Base-by-base conservation (phyloP, 2,888 invertebrate genomes). In the Orthosia gracilis region DNA sequence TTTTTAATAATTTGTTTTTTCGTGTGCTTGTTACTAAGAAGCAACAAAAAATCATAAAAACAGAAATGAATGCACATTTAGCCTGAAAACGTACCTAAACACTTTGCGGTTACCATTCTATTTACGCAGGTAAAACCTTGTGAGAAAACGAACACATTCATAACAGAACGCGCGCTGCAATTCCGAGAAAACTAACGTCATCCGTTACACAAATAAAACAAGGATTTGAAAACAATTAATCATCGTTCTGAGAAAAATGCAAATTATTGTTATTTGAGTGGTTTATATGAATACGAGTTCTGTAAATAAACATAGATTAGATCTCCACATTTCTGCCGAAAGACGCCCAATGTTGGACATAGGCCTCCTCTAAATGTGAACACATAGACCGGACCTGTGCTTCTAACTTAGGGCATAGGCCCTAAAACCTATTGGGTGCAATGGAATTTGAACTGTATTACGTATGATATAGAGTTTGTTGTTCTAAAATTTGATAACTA, bases 181-280 rank as follows among this genome's bases (percentile, higher is more conserved):
- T 84, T 82, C 84, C 61, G 23, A 63, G 84, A 80, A 85, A 57
- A 76, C 45, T 17, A 61, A 69, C 76, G 76, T 82, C 82, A 83
- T 66, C 59, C n/a, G 76, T 61, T 69, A 74, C 80, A 70, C 76
- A 81, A 83, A 83, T 73, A 83, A 73, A 73, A 73, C 73, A 73
- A 75, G 76, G 57, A 69, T 68, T 73, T 65, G 73, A 75, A 77
- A 85, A 72, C 76, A 80, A 72, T 77, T 68, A 69, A 63, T 79
- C 76, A 79, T 69, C 47, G 26, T 69, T 72, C 66, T 52, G 59
- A 23, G 75, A 76, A 76, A 69, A 71, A 57, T 69, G 26, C 59
- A 71, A 78, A 40, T 54, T 81, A 70, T 69, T 67, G 62, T 52
- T 52, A 55, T 67, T 73, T 21, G 49, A 52, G 50, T 57, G 54